Evolutionary conservation across 2,113 vertebrate species (phyloP), one percentile per base, ranked within the genome.

Genomic region (Girardinichthys multiradiatus): DNA sequence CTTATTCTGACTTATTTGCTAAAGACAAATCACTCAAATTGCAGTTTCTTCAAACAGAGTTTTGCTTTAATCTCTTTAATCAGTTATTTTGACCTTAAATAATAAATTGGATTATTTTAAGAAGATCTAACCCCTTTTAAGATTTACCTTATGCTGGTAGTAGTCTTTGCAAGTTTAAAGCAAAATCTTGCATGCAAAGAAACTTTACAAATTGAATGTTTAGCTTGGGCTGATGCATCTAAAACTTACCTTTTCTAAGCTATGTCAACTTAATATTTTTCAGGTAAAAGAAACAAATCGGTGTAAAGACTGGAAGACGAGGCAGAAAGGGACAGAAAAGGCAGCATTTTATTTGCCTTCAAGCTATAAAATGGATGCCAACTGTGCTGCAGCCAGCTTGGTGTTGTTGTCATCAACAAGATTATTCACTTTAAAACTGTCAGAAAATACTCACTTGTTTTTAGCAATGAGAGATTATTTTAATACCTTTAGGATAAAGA

Each of bases 321-420:
- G 67, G 42, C 64, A 19, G 77, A 42, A 61, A 70, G 69, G 72
- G 68, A 67, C 57, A 65, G 45, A 76, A 66, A 81, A 68, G 26
- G 74, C 70, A 63, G 58, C 63, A 70, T 69, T 76, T 82, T 79
- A 86, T 83, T 88, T 81, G 82, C 69, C 72, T 77, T 65, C 61
- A 1, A 72, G 64, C 58, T 33, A 84, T 85, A 85, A 89, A 87
- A 81, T 30, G 59, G 39, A 85, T 85, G 77, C 81, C 75, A 86
- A 88, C 82, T 65, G 64, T 64, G 51, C 77, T 77, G 70, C 67
- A 79, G 79, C 58, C 70, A 81, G 79, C 83, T 86, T 71, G 71
- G 86, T 78, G 31, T 74, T 73, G 69, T 87, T 77, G 64, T 64
- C 1, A 33, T 39, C 2, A 10, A 6, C 12, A 13, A 10, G 37